These are phyloP conservation scores for Chrysemys picta DNA, from an alignment of 2,113 vertebrate genomes.

Conservation along the genomic window DNA sequence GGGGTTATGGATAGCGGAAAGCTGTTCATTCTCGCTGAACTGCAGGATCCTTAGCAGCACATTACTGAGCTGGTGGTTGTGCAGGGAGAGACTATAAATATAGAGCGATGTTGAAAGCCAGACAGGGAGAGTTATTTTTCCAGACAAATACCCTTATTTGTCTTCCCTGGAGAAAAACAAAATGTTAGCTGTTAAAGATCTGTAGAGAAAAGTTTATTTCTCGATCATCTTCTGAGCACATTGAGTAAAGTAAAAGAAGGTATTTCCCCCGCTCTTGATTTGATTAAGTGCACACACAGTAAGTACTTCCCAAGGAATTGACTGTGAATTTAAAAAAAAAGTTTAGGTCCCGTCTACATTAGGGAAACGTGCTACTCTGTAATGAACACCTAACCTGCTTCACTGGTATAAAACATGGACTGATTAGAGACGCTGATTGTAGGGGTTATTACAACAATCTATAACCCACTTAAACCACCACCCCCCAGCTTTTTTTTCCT, in stretches of 20 bases:
- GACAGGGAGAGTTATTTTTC: neutral
- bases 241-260: neutral
- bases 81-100: neutral
- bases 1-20: neutral
- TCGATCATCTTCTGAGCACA: neutral
- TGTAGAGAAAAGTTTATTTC: neutral
- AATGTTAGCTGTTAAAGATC: neutral
- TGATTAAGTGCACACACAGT: neutral
- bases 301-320: neutral
- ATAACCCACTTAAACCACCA: no score
- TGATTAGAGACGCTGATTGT: no score
- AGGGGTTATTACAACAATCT: no score
- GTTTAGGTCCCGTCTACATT: neutral
- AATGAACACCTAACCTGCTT: neutral
- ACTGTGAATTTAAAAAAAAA: neutral
- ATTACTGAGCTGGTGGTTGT: neutral
- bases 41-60: neutral
- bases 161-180: neutral
- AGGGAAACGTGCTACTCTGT: neutral
- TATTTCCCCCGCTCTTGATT: neutral
- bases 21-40: neutral
- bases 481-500: no score
- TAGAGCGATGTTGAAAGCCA: neutral
- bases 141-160: neutral
- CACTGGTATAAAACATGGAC: neutral